Evolutionary conservation across 2,797 vertebrate genomes (phyloP).

Genomic region (Enteromius argenteus): DNA sequence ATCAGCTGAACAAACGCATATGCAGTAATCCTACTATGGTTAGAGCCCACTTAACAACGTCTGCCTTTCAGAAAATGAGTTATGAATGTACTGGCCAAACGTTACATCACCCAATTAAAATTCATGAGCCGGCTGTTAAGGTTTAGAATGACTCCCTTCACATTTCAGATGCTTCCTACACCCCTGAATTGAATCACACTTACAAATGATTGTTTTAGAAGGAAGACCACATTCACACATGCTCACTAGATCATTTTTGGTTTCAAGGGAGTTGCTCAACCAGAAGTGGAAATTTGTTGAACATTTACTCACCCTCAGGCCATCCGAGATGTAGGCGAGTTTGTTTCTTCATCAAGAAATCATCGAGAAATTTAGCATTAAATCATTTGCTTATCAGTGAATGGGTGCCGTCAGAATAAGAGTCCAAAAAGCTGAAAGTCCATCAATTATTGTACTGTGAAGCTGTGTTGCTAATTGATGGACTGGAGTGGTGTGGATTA

Average conservation of each 20-base stretch:
- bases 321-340: neutral
- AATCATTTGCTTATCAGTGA: neutral
- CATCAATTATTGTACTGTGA: neutral
- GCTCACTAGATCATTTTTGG: neutral
- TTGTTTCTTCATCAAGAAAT: neutral
- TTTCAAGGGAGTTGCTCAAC: neutral
- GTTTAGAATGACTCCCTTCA: slow-evolving; percentile 17
- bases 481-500: neutral
- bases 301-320: neutral
- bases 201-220: neutral
- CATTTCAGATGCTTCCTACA: slow-evolving; percentile 17
- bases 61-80: slow-evolving; percentile 25
- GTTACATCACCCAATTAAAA: slow-evolving; percentile 33
- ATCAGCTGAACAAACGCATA: neutral
- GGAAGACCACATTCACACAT: neutral
- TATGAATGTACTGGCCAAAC: slow-evolving; percentile 1
- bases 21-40: neutral
- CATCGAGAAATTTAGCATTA: neutral
- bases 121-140: slow-evolving; percentile 19
- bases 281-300: neutral
- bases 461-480: neutral
- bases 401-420: neutral
- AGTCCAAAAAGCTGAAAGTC: neutral
- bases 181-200: neutral
- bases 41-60: neutral